phyloP scores from a whole-genome alignment of 2,888 invertebrate genomes.

The Bruchidius siliquastri region DNA sequence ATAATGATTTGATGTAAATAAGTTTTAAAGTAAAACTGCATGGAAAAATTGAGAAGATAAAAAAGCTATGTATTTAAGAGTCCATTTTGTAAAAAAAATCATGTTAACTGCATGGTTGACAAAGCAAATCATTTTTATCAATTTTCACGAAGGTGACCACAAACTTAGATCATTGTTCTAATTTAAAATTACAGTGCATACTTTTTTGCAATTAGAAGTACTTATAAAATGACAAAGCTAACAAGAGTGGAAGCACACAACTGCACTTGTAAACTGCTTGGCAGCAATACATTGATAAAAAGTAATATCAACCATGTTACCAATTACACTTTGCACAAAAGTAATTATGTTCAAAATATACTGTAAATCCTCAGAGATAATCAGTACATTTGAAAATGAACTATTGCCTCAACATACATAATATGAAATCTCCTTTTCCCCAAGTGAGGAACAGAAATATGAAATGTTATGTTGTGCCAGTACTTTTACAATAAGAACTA shows the following conservation, averaged over 20 bases:
- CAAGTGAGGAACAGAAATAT: neutral
- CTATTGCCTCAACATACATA: neutral
- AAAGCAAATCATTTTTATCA: too few relatives aligned
- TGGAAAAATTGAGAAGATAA: too few relatives aligned
- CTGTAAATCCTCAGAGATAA: neutral
- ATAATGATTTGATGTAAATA: constrained; percentile 5
- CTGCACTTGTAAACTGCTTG: neutral
- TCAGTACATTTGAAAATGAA: neutral
- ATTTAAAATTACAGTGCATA: too few relatives aligned
- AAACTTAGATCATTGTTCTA: too few relatives aligned
- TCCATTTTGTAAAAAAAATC: too few relatives aligned
- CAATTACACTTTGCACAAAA: neutral
- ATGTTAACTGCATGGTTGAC: too few relatives aligned
- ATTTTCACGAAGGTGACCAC: too few relatives aligned
- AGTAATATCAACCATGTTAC: neutral
- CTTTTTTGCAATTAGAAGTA: too few relatives aligned
- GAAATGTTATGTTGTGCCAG: neutral
- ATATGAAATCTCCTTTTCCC: neutral
- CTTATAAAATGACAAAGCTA: too few relatives aligned
- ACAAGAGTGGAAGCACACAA: too few relatives aligned
- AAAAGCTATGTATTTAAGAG: too few relatives aligned
- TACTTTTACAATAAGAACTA: neutral
- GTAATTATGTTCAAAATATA: neutral
- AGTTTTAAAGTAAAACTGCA: too few relatives aligned
- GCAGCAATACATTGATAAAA: neutral